Base-by-base conservation (phyloP, 2,888 invertebrate genomes). In the Cantharis flavilabris region DNA sequence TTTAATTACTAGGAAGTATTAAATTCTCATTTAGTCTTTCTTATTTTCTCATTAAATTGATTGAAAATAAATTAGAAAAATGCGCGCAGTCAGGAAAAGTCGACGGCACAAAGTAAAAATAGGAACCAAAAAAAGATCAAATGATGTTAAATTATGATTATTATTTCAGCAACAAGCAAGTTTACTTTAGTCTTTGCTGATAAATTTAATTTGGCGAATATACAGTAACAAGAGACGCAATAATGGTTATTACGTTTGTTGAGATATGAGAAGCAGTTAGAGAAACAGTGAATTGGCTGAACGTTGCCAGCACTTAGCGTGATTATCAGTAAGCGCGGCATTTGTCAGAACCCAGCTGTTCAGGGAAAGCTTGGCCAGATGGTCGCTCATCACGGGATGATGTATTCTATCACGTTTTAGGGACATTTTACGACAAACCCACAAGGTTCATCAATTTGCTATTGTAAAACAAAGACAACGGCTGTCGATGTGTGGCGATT, bases 241-340 rank as follows among this genome's bases (percentile, higher is more conserved):
- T 85, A 84, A 85, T 83, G 84, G 84, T 85, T 85, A 86, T 86
- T 85, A 83, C 85, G 82, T 86, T 85, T 83, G 84, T 83, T 84
- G 85, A 85, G 85, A 85, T 85, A 85, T 85, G 85, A 83, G 85
- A 77, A 82, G 84, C 82, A 84, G 84, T 85, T 82, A 81, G 82
- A 82, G 82, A 77, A 80, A 80, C 79, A 75, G 79, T 73, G 79
- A 79, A 81, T 83, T 83, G 81, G 83, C 83, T 82, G 83, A 81
- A 83, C 82, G 82, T 83, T 80, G 81, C 80, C 83, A 81, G 85
- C 86, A 86, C 86, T 86, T 85, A 86, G 86, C 83, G 84, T 84
- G 85, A 86, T 86, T 86, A 85, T 85, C 85, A 83, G 84, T 83
- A 83, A 84, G 83, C 83, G 81, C 79, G 80, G 81, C 83, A 86